Evolutionary conservation across 2,888 invertebrate genomes (phyloP).

Genomic region (Lagria hirta): DNA sequence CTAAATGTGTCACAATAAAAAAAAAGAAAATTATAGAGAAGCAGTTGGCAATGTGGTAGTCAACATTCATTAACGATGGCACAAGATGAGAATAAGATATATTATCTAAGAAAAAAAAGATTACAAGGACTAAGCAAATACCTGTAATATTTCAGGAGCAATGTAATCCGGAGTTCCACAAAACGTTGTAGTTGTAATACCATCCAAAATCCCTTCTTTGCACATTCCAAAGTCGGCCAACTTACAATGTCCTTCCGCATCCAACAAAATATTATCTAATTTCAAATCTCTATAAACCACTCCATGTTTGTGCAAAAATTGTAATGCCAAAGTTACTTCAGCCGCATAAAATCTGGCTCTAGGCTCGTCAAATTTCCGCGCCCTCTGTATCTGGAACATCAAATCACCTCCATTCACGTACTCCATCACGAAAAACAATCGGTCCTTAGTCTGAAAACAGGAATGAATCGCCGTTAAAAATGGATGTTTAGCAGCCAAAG

Average conservation of each 20-base stretch:
- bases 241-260: conserved; percentile 94
- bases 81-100: too few relatives aligned
- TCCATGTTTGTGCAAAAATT: conserved; percentile 95
- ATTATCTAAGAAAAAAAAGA: conserved; percentile 1
- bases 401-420: conserved; percentile 98
- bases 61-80: too few relatives aligned
- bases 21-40: too few relatives aligned
- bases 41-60: too few relatives aligned
- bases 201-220: conserved; percentile 91
- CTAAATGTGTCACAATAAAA: too few relatives aligned
- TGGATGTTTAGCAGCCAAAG: conserved; percentile 96
- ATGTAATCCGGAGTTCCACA: conserved; percentile 99
- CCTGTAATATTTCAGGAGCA: conserved; percentile 75
- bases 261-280: conserved; percentile 96
- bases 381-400: conserved; percentile 99
- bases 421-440: conserved; percentile 98
- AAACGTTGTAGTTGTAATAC: conserved; percentile 91
- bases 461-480: conserved; percentile 96
- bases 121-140: conserved; percentile 26
- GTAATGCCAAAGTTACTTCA: conserved; percentile 95
- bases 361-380: conserved; percentile 96
- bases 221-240: conserved; percentile 92
- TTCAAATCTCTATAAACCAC: conserved; percentile 99
- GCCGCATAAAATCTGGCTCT: conserved; percentile 97
- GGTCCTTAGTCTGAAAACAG: conserved; percentile 91